phyloP scores from a whole-genome alignment of 2,797 vertebrate genomes.

The Sebastes ruberrimus region DNA sequence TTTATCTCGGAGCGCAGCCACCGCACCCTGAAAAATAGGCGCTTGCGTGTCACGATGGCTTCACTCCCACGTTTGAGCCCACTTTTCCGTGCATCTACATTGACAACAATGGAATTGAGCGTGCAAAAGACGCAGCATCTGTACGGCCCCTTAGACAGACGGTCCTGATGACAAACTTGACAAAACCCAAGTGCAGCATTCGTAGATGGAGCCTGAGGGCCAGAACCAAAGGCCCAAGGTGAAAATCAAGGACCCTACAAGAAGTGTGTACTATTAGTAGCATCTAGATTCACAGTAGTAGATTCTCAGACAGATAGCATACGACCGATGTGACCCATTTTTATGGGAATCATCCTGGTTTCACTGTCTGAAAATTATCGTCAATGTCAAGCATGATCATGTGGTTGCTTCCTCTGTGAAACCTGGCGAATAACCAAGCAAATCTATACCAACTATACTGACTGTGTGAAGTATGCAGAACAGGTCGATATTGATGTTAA shows the following conservation, averaged over 20 bases:
- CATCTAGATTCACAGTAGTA: background rate
- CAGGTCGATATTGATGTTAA: slow-evolving; percentile 12
- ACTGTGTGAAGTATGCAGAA: slow-evolving; percentile 1
- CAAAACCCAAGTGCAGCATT: background rate
- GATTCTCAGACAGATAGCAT: background rate
- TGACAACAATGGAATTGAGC: no score
- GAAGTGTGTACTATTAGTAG: background rate
- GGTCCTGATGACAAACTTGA: background rate
- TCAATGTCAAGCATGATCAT: background rate
- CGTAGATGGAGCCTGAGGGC: background rate
- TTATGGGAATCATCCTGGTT: background rate
- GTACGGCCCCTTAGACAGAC: background rate
- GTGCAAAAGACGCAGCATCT: no score
- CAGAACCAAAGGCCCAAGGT: background rate
- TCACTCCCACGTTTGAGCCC: no score
- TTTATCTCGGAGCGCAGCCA: no score
- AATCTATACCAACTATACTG: background rate
- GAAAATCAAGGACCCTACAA: background rate
- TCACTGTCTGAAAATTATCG: background rate
- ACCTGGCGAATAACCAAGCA: background rate
- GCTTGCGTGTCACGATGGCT: no score
- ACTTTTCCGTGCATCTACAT: no score
- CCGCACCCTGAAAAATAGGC: no score
- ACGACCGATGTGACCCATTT: background rate
- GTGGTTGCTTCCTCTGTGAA: background rate